Evolutionary conservation across 2,888 invertebrate species (phyloP), one percentile per base, ranked within the genome.

Genomic region (Tetranychus truncatus): DNA sequence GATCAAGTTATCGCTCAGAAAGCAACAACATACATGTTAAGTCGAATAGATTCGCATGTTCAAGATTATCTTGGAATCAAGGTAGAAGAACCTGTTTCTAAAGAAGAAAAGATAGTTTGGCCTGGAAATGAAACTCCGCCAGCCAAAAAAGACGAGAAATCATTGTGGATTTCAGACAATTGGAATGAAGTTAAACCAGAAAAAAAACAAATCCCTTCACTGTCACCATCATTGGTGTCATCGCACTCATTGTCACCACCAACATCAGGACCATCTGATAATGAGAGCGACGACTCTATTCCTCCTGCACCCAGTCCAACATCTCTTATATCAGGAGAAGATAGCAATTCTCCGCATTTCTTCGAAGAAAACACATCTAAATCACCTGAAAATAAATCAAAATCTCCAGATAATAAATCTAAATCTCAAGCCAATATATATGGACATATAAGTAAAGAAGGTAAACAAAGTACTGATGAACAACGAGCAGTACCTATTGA

Each of bases 1-100:
- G 94, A 95, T 82, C 95, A 96, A 85, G 93, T 95, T 0, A 92
- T 95, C 11, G 92, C 93, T 83, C 92, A 93, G 0, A 95, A 95
- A 85, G 90, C 95, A 8, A 88, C 89, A 78, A 88, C 90, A 3
- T 88, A 91, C 15, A 92, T 95, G 82, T 89, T 91, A 81, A 91
- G 94, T 0, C 89, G 91, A 86, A 91, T 95, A 9, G 92, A 93
- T 83, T 91, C 92, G 80, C 88, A 92, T 20, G 90, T 93, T 0
- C 94, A 92, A 81, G 90, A 89, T 82, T 90, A 88, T 82, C 84
- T 95, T 71, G 92, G 92, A 0, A 87, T 94, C 67, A 65, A 73
- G 20, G 44, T n/a, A 20, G 73, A 73, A 66, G 69, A 69, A 15
- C 55, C 55, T 15, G 9, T 55, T 9, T 0, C 15, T 15, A 55